These are phyloP conservation scores for Zaprionus nigranus DNA, from an alignment of 1,140 invertebrate species.

Conservation along the genomic window DNA sequence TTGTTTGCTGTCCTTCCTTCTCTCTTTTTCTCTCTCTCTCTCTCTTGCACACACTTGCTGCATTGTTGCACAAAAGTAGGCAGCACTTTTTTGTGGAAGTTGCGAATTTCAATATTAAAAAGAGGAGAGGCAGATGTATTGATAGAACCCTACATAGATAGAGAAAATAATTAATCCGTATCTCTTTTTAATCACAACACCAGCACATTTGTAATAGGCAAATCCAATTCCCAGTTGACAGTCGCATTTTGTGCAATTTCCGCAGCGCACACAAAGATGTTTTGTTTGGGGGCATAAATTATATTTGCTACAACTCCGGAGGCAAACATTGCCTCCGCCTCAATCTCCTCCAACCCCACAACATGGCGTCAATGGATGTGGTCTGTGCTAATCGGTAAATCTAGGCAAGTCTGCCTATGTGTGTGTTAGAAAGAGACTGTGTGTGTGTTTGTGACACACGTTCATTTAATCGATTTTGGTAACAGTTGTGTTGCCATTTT, in stretches of 20 bases:
- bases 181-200: constrained; percentile 21
- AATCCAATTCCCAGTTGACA: constrained; percentile 36
- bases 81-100: constrained; percentile 19
- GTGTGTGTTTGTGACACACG: constrained; percentile 35
- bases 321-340: not conserved
- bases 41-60: not conserved
- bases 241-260: constrained; percentile 37
- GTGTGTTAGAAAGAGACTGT: constrained; percentile 3
- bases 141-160: not conserved
- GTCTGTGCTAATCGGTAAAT: constrained; percentile 19
- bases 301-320: constrained; percentile 60
- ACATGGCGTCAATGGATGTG: constrained; percentile 70
- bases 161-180: constrained; percentile 26
- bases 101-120: not conserved
- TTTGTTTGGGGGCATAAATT: constrained; percentile 66
- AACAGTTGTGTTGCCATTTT: constrained; percentile 76
- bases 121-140: no score
- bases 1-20: constrained; percentile 15
- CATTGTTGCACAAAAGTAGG: constrained; percentile 41
- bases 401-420: not conserved
- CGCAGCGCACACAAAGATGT: constrained; percentile 34
- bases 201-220: not conserved
- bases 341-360: not conserved
- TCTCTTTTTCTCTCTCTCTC: not conserved
- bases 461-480: constrained; percentile 73